A percentile compares a stretch with the other conserved stretches of the same genome.
These are phyloP conservation scores for Dicyrtoma fusca DNA, from an alignment of 2,888 invertebrate species.

Conservation along the genomic window DNA sequence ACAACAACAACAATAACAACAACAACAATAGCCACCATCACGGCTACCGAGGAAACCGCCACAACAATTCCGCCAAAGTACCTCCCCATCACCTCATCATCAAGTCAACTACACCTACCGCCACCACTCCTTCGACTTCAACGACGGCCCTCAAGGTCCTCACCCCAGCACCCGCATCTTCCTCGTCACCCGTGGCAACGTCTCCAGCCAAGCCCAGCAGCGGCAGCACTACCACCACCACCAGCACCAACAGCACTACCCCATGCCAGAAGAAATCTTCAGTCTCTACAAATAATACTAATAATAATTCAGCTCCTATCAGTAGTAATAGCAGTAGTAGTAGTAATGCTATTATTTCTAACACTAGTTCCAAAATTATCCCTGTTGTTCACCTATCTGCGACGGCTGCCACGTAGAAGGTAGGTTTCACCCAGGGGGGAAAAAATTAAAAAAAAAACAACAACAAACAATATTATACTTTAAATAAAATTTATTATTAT, in stretches of 20 bases:
- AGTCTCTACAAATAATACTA: too few species aligned
- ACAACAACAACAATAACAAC: neutral
- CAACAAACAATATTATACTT: too few species aligned
- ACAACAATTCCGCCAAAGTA: neutral
- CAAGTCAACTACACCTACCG: neutral
- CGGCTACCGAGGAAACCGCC: neutral
- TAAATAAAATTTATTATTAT: too few species aligned
- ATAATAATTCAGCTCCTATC: neutral
- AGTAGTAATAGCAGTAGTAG: neutral
- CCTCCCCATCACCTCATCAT: neutral
- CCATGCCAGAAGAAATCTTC: too few species aligned
- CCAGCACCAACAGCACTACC: neutral
- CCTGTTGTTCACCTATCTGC: constrained; percentile 10
- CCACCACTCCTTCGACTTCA: neutral
- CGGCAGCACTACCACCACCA: neutral
- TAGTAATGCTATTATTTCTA: neutral
- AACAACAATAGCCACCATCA: neutral
- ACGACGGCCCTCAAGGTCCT: neutral
- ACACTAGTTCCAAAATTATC: constrained; percentile 13
- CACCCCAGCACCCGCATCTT: too few species aligned
- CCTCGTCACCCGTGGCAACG: neutral
- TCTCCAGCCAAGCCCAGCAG: neutral
- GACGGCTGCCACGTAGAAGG: constrained; percentile 13
- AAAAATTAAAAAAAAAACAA: too few species aligned
- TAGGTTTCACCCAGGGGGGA: too few species aligned